Percentiles rank a stretch among this genome's conserved stretches.
phyloP scores from a whole-genome alignment of 2,113 vertebrate species.

The Ploceus nigricollis region DNA sequence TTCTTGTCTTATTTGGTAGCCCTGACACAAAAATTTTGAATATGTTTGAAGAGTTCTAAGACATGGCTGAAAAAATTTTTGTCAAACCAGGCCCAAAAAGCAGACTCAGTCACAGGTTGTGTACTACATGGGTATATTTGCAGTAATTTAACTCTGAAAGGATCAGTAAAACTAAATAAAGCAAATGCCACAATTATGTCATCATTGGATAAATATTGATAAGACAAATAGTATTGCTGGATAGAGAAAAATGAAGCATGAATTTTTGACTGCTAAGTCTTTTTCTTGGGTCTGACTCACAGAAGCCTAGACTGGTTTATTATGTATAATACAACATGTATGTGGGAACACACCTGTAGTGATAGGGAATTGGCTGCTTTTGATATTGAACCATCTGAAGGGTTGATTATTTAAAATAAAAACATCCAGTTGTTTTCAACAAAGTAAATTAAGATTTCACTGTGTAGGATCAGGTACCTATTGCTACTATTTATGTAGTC shows the following conservation, averaged over 20 bases:
- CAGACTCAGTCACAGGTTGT: background rate
- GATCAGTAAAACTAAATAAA: background rate
- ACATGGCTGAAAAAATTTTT: background rate
- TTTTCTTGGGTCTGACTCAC: background rate
- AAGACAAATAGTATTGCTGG: background rate
- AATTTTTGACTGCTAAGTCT: background rate
- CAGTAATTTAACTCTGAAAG: background rate
- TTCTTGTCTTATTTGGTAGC: background rate
- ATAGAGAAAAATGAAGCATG: background rate
- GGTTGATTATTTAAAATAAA: background rate
- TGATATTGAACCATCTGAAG: background rate
- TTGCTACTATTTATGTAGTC: background rate
- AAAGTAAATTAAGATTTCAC: background rate
- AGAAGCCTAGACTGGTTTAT: background rate
- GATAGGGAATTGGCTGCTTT: background rate
- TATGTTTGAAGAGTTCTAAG: background rate
- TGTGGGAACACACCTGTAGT: background rate
- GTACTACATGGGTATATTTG: background rate
- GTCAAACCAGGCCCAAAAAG: background rate
- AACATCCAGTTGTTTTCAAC: background rate
- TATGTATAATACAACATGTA: background rate
- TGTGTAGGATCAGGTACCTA: background rate
- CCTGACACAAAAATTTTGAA: background rate
- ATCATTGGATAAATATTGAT: background rate
- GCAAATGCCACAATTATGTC: background rate